Evolutionary conservation across 2,888 invertebrate genomes (phyloP).

Genomic region (Trichogramma dendrolimi): DNA sequence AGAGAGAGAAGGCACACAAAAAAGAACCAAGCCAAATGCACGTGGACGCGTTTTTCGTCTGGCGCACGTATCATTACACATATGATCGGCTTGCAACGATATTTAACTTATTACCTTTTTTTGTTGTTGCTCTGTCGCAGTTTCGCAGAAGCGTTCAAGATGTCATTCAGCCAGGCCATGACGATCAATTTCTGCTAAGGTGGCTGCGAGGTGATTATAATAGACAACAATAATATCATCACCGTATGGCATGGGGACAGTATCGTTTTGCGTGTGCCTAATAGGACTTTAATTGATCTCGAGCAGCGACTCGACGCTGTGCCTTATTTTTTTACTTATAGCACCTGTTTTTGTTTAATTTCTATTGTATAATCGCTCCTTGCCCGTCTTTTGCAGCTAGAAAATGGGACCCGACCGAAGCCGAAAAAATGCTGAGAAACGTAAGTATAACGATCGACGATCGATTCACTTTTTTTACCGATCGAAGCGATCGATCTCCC

Average conservation of each 20-base stretch:
- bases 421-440: conserved; percentile 86
- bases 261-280: no score
- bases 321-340: neutral
- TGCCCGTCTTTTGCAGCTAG: conserved; percentile 64
- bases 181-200: conserved; percentile 73
- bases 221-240: neutral
- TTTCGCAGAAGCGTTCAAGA: conserved; percentile 70
- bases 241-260: no score
- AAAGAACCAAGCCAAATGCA: no score
- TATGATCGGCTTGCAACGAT: neutral
- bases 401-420: conserved; percentile 80
- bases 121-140: conserved; percentile 53
- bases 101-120: conserved; percentile 10
- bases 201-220: conserved; percentile 69
- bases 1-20: no score
- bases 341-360: neutral
- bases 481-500: neutral
- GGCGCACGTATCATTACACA: no score
- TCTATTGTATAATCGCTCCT: conserved; percentile 9
- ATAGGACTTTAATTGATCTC: no score
- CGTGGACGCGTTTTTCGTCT: no score
- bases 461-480: neutral
- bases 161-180: conserved; percentile 66
- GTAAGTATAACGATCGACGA: conserved; percentile 57
- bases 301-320: no score